Evolutionary conservation across 2,888 invertebrate genomes (phyloP).

Genomic region (Conomelus anceps): DNA sequence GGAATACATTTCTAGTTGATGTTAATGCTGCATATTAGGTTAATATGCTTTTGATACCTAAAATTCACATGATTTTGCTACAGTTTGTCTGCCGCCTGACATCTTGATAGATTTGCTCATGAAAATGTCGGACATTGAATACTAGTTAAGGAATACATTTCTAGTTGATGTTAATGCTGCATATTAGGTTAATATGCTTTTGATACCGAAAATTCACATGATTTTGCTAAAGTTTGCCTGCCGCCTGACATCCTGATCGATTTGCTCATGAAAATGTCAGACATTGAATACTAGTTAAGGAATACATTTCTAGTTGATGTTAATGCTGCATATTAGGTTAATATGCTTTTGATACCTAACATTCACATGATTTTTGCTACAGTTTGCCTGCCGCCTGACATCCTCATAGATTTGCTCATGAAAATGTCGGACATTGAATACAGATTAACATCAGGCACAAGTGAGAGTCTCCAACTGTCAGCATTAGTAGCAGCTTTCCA

Average conservation of each 20-base stretch:
- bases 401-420: conserved; percentile 69
- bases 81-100: conserved; percentile 81
- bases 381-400: conserved; percentile 82
- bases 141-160: no score
- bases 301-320: no score
- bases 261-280: conserved; percentile 79
- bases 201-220: not conserved
- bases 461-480: conserved; percentile 84
- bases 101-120: conserved; percentile 71
- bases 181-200: not conserved
- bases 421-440: conserved; percentile 88
- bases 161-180: no score
- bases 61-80: no score
- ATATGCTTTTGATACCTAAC: not conserved
- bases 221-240: conserved; percentile 69
- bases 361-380: conserved; percentile 39
- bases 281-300: conserved; percentile 85
- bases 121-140: conserved; percentile 85
- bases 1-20: no score
- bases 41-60: no score
- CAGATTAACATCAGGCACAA: conserved; percentile 76
- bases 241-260: conserved; percentile 70
- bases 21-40: no score
- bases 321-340: not conserved
- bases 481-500: conserved; percentile 86